Evolutionary conservation across 2,888 invertebrate species (phyloP), one percentile per base, ranked within the genome.

Genomic region (Heliconius sara): DNA sequence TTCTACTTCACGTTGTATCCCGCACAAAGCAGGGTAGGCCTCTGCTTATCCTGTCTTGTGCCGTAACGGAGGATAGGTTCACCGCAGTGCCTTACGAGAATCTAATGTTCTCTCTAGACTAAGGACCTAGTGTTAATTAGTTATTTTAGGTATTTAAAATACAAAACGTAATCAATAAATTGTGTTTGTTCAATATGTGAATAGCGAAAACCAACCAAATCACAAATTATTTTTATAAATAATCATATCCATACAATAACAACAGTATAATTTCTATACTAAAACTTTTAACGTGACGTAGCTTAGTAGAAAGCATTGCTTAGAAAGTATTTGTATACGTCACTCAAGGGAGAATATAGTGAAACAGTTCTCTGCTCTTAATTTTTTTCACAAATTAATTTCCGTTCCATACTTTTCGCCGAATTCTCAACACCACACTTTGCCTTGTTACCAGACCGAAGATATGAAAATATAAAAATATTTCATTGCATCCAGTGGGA

Each of bases 221-320:
- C 43, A 43, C 1, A 16, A 47, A 5, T 19, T 6, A 7, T 52
- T 52, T 52, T 52, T 0, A 52, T 22, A 3, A 60, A 3, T n/a
- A 47, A 47, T 47, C 43, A 16, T 47, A 47, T 70, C 70, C 70
- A 70, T 25, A 70, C 6, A n/a, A 70, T 70, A 47, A 4, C 16
- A 47, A 25, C 70, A 47, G 43, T 47, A 25, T 12, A 47, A 47
- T 43, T 6, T 25, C 65, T 25, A 43, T 25, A 70, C 43, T 43
- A 25, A 70, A 70, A 43, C 9, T 25, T 70, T 16, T 25, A 47
- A 25, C 70, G 25, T 70, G 68, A 70, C 68, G 70, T 47, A 70
- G 22, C 22, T 22, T 22, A 52, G 70, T 47, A 65, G 70, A 70
- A 70, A 70, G 70, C 43, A 70, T 70, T 70, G 10, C 68, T n/a